A percentile compares a stretch with the other conserved stretches of the same genome.
These are phyloP conservation scores for Probaryconus sp. DNA, from an alignment of 1,140 invertebrate genomes.

Conservation along the genomic window DNA sequence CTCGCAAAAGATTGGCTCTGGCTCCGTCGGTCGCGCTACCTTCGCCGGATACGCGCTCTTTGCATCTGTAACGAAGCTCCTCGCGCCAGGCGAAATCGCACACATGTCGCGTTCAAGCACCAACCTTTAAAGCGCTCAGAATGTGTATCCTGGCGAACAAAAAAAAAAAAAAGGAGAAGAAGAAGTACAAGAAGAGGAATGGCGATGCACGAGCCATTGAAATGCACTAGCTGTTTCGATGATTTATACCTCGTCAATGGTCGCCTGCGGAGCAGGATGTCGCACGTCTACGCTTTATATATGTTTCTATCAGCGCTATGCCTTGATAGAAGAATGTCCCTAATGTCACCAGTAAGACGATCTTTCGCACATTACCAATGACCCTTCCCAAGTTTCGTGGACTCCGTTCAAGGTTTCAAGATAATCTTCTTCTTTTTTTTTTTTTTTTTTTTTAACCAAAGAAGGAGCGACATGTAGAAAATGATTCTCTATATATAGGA, in stretches of 20 bases:
- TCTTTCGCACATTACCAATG: too few relatives aligned
- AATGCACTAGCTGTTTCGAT: constrained; percentile 75
- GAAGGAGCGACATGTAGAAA: too few relatives aligned
- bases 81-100: constrained; percentile 50
- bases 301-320: constrained; percentile 67
- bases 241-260: constrained; percentile 74
- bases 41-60: constrained; percentile 73
- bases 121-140: constrained; percentile 50
- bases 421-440: too few relatives aligned
- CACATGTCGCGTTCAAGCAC: constrained; percentile 57
- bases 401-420: too few relatives aligned
- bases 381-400: too few relatives aligned
- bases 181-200: constrained; percentile 11
- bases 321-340: constrained; percentile 63
- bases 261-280: constrained; percentile 73
- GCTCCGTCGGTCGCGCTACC: constrained; percentile 43
- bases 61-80: constrained; percentile 75
- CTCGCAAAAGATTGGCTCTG: constrained; percentile 24
- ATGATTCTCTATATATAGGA: too few relatives aligned
- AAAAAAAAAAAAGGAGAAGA: constrained; percentile 10
- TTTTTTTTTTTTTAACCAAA: too few relatives aligned
- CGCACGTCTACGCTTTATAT: constrained; percentile 72
- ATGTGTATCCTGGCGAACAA: constrained; percentile 53
- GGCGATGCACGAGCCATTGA: constrained; percentile 67
- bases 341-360: constrained; percentile 61